Evolutionary conservation across 2,797 vertebrate genomes (phyloP), one percentile per base, ranked within the genome.

Genomic region (Onychomys torridus): DNA sequence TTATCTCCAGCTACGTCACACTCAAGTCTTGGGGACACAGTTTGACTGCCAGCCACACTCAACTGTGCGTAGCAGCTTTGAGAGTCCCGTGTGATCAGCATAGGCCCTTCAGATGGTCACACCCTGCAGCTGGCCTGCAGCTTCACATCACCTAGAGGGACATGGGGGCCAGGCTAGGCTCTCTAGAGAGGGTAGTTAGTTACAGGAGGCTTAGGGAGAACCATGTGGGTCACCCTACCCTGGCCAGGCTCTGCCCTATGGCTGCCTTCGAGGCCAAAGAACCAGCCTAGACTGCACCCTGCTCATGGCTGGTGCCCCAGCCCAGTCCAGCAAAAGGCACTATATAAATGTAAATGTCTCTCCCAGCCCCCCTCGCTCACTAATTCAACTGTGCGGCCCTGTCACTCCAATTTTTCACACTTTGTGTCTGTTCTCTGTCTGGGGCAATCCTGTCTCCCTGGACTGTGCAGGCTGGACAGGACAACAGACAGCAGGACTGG

Each of bases 301-400:
- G 69, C 65, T 46, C 34, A 10, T 10, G 19, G 25, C 27, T 13
- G 19, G 55, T 32, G n/a, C 19, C 12, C 78, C 76, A 69, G 97
- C 73, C 89, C n/a, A 27, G 43, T 7, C 92, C 23, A 61, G 94
- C 61, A 96, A 96, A 91, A 73, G 1, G 97, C 97, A 79, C 97
- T 98, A 98, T 98, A 98, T 98, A 98, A 98, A 98, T 98, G 98
- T 98, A 98, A 98, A 98, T 98, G 96, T 97, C 97, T 97, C 97
- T 97, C 83, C 67, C 16, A 96, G 96, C 69, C 57, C 86, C 97
- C 76, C n/a, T 81, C 93, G 83, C 98, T 94, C 94, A 32, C 94
- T 94, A 94, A 40, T 92, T 97, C 98, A 97, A 97, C 98, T 89
- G 96, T 46, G 90, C 25, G 67, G 92, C 46, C 79, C 98, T 98